Evolutionary conservation across 2,888 invertebrate species (phyloP).

Genomic region (Petrolisthes cinctipes): DNA sequence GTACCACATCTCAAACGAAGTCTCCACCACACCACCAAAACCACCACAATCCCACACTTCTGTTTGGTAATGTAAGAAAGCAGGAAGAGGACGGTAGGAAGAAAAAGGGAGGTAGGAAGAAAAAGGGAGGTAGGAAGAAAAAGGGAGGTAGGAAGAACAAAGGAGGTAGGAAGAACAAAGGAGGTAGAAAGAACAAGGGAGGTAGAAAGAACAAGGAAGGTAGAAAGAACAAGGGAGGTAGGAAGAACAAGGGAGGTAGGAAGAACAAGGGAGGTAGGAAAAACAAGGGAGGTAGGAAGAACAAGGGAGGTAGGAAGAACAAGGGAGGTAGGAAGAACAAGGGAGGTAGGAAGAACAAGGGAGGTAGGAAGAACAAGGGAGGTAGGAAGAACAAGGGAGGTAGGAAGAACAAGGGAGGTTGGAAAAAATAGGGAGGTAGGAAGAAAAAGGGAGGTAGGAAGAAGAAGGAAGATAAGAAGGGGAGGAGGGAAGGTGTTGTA

Average conservation of each 20-base stretch:
- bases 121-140: background rate
- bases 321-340: background rate
- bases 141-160: background rate
- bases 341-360: too few species aligned
- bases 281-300: background rate
- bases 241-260: background rate
- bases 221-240: background rate
- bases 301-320: background rate
- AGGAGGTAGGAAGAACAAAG: background rate
- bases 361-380: too few species aligned
- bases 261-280: background rate
- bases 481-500: background rate
- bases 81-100: too few species aligned
- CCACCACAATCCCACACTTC: too few species aligned
- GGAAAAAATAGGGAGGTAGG: background rate
- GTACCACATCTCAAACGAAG: too few species aligned
- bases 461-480: background rate
- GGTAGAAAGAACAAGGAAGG: background rate
- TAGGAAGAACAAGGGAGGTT: background rate
- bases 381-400: background rate
- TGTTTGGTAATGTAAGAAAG: too few species aligned
- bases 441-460: background rate
- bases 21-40: too few species aligned
- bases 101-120: too few species aligned
- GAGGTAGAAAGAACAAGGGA: background rate